Conservation (phyloP, 2,113 vertebrate species). For the Phrynosoma platyrhinos region DNA sequence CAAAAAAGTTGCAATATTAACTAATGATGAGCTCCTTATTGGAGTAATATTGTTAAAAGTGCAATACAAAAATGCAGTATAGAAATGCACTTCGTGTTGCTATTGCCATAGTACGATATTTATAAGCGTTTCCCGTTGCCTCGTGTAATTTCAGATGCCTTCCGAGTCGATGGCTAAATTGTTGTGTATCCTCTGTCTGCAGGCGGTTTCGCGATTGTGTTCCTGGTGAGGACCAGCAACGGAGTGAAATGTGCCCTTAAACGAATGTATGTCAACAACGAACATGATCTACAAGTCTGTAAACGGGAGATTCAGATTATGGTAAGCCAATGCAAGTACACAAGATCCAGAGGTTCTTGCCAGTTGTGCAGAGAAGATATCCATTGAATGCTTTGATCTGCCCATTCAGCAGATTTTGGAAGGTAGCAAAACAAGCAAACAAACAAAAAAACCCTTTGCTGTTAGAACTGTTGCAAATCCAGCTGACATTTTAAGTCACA, state of each 20-base stretch:
- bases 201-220: constrained; percentile 98
- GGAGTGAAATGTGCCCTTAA: constrained; percentile 94
- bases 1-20: too few species aligned
- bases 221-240: constrained; percentile 93
- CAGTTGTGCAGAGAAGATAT: not conserved
- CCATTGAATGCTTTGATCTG: not conserved
- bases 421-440: not conserved
- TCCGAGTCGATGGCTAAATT: rapidly evolving
- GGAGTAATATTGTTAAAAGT: too few species aligned
- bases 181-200: constrained; percentile 57
- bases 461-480: not conserved
- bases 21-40: too few species aligned
- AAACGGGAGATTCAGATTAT: constrained; percentile 98
- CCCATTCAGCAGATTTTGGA: not conserved
- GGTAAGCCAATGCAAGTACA: constrained; percentile 78
- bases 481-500: not conserved
- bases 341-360: not conserved
- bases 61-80: too few species aligned
- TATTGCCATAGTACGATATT: too few species aligned
- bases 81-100: too few species aligned
- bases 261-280: constrained; percentile 98
- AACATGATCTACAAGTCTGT: constrained; percentile 95
- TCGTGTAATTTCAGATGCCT: not conserved
- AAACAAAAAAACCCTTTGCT: too few species aligned
- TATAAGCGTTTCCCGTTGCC: not conserved